A percentile compares a stretch with the other conserved stretches of the same genome.
These are phyloP conservation scores for Azorinus chamasolen DNA, from an alignment of 2,888 invertebrate species.

Conservation along the genomic window DNA sequence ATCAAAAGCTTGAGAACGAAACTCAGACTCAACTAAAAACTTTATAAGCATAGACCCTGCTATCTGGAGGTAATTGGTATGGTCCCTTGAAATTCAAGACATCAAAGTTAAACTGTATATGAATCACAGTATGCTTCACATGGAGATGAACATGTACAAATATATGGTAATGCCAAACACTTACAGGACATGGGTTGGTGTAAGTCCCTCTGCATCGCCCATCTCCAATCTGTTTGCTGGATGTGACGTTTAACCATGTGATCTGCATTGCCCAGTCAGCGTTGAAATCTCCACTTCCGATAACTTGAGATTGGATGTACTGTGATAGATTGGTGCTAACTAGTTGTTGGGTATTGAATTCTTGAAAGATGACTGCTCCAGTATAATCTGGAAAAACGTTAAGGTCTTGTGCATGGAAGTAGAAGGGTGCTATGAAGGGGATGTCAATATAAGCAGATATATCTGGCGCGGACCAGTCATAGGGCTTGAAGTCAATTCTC, in stretches of 20 bases:
- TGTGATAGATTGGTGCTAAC: constrained; percentile 42
- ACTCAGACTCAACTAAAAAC: too few relatives aligned
- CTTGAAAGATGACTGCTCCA: constrained; percentile 36
- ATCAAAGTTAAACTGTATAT: too few relatives aligned
- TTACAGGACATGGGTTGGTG: constrained; percentile 45
- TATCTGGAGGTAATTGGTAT: too few relatives aligned
- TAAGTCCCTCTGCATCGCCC: constrained; percentile 7
- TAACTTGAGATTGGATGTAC: constrained; percentile 90
- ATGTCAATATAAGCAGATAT: constrained; percentile 55
- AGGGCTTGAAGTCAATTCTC: constrained; percentile 11
- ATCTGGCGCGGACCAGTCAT: constrained; percentile 52
- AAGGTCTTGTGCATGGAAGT: constrained; percentile 56
- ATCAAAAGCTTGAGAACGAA: too few relatives aligned
- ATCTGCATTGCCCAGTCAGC: constrained; percentile 96
- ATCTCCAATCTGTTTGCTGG: not conserved
- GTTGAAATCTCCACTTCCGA: constrained; percentile 94
- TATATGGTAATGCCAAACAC: too few relatives aligned
- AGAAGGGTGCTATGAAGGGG: constrained; percentile 76
- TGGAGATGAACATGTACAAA: too few relatives aligned
- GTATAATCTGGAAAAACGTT: constrained; percentile 14
- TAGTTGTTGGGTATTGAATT: constrained; percentile 13
- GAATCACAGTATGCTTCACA: too few relatives aligned
- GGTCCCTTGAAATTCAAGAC: too few relatives aligned
- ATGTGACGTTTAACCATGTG: constrained; percentile 98
- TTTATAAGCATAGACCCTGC: too few relatives aligned